phyloP scores from a whole-genome alignment of 2,888 invertebrate genomes.

The Cactoblastis cactorum region DNA sequence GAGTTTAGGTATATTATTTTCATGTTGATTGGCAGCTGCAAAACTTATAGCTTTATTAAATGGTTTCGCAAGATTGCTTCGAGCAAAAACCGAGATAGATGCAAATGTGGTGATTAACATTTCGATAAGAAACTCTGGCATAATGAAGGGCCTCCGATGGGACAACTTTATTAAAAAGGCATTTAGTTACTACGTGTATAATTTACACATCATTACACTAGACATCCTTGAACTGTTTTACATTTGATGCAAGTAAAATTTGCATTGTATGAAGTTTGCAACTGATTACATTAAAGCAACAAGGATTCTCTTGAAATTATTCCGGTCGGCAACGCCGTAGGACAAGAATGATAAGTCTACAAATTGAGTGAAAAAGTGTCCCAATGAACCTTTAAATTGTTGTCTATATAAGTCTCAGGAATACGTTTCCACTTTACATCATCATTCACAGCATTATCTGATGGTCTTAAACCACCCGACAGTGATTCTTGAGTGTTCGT shows the following conservation, averaged over 20 bases:
- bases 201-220: conserved; percentile 27
- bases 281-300: conserved; percentile 35
- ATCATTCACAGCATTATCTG: conserved; percentile 46
- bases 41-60: conserved; percentile 58
- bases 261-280: conserved; percentile 41
- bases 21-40: conserved; percentile 49
- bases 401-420: conserved; percentile 47
- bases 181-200: conserved; percentile 16
- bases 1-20: conserved; percentile 38
- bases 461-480: conserved; percentile 35
- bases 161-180: conserved; percentile 66
- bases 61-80: conserved; percentile 49
- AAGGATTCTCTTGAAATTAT: conserved; percentile 35
- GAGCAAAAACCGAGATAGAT: conserved; percentile 41
- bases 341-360: conserved; percentile 46
- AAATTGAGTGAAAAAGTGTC: conserved; percentile 61
- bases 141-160: conserved; percentile 61
- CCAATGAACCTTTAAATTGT: conserved; percentile 58
- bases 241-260: conserved; percentile 32
- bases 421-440: conserved; percentile 47
- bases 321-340: conserved; percentile 29
- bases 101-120: conserved; percentile 65
- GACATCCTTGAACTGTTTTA: conserved; percentile 47
- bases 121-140: conserved; percentile 47
- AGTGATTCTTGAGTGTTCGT: conserved; percentile 43